A percentile compares a stretch with the other conserved stretches of the same genome.
Evolutionary conservation across 2,888 invertebrate genomes (phyloP).

Genomic region (Seira ritae): DNA sequence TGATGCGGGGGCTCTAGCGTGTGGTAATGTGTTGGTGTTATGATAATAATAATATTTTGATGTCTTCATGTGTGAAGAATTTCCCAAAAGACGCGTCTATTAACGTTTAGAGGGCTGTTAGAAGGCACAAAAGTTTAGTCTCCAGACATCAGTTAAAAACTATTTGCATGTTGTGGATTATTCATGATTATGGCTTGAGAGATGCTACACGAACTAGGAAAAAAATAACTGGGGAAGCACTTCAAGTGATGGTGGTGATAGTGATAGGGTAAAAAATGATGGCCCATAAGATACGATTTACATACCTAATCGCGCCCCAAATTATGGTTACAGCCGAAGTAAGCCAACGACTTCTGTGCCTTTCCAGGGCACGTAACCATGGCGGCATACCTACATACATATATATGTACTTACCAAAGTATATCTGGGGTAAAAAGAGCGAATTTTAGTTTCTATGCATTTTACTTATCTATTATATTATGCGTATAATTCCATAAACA

Average conservation of each 20-base stretch:
- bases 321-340: neutral
- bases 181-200: conserved; percentile 44
- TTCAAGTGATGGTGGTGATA: conserved; percentile 5
- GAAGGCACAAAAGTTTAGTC: conserved; percentile 48
- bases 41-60: conserved; percentile 53
- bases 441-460: too few relatives aligned
- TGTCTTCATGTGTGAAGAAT: conserved; percentile 56
- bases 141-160: conserved; percentile 60
- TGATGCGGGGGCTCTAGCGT: neutral
- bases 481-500: too few relatives aligned
- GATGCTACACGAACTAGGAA: conserved; percentile 23
- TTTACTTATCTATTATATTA: too few relatives aligned
- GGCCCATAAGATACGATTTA: conserved; percentile 1
- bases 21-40: conserved; percentile 43
- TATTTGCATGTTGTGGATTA: conserved; percentile 57
- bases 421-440: too few relatives aligned
- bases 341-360: too few relatives aligned
- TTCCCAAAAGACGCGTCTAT: conserved; percentile 55
- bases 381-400: too few relatives aligned
- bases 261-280: conserved; percentile 10
- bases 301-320: neutral
- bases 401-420: too few relatives aligned
- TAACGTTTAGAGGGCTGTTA: conserved; percentile 35
- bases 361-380: too few relatives aligned
- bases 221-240: conserved; percentile 6